phyloP scores from a whole-genome alignment of 2,113 vertebrate species.

The Aptenodytes forsteri region DNA sequence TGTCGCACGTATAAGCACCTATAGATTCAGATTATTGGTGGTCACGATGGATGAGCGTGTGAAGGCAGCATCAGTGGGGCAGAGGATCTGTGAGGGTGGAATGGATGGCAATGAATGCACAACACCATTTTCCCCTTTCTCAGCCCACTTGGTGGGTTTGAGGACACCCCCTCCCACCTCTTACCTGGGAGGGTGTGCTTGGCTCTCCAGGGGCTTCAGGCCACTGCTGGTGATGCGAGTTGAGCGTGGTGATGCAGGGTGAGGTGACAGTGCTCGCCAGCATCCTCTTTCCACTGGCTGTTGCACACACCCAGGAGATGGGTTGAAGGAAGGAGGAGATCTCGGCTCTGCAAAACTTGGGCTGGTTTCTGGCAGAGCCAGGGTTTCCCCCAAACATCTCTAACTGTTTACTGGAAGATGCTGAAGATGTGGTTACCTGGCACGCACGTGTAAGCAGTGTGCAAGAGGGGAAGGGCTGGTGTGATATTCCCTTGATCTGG shows the following conservation, averaged over 20 bases:
- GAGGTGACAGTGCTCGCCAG: not conserved
- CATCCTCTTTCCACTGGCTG: not conserved
- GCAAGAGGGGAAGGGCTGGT: not conserved
- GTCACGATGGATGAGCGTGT: accelerated
- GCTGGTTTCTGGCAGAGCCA: not conserved
- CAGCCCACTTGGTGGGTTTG: not conserved
- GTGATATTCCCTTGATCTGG: not conserved
- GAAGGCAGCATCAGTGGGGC: not conserved
- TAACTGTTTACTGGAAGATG: not conserved
- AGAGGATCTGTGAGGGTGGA: not conserved
- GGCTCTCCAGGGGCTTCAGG: not conserved
- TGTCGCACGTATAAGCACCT: accelerated
- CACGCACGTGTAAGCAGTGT: accelerated
- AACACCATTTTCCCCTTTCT: accelerated
- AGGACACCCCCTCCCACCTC: not conserved
- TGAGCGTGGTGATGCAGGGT: accelerated
- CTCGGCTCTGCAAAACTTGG: not conserved
- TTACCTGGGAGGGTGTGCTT: not conserved
- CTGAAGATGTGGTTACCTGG: not conserved
- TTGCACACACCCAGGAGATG: accelerated
- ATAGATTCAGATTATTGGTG: not conserved
- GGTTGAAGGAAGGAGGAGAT: not conserved
- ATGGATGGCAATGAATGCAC: too few species aligned
- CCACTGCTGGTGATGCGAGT: not conserved
- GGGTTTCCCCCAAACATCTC: not conserved